Conservation (phyloP, 1,140 invertebrate genomes). For the Rhagoletis zephyria region DNA sequence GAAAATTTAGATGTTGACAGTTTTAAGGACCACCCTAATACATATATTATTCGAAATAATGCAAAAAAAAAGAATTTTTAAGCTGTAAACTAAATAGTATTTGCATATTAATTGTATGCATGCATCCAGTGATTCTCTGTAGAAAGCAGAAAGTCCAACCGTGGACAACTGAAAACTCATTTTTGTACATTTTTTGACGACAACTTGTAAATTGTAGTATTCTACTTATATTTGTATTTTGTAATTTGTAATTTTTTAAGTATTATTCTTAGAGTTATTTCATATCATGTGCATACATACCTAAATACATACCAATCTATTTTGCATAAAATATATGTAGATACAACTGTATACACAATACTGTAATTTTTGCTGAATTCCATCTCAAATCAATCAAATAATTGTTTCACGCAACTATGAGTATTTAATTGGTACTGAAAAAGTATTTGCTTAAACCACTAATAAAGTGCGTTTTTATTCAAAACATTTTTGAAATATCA, state of each 20-base stretch:
- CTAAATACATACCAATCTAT: slow-evolving; percentile 43
- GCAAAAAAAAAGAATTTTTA: too few relatives aligned
- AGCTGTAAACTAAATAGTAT: not conserved
- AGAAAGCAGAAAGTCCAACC: not conserved
- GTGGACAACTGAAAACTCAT: not conserved
- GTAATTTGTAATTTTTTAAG: slow-evolving; percentile 39
- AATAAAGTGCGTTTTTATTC: slow-evolving; percentile 27
- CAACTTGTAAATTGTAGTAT: slow-evolving; percentile 43
- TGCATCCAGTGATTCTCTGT: not conserved
- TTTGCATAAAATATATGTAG: not conserved
- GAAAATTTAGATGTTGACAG: too few relatives aligned
- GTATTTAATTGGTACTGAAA: slow-evolving; percentile 37
- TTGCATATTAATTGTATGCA: not conserved
- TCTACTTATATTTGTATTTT: slow-evolving; percentile 20
- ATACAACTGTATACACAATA: slow-evolving; percentile 9
- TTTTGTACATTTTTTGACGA: slow-evolving; percentile 17
- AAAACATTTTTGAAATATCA: slow-evolving; percentile 21
- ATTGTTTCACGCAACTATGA: not conserved
- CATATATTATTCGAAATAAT: too few relatives aligned
- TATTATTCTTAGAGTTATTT: slow-evolving; percentile 43
- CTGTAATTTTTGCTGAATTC: slow-evolving; percentile 21
- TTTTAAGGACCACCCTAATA: too few relatives aligned
- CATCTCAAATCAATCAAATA: not conserved
- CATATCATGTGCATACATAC: slow-evolving; percentile 48
- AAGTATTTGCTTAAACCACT: slow-evolving; percentile 25